These are phyloP conservation scores for Metopolophium dirhodum DNA, from an alignment of 1,140 invertebrate genomes.

Conservation along the genomic window DNA sequence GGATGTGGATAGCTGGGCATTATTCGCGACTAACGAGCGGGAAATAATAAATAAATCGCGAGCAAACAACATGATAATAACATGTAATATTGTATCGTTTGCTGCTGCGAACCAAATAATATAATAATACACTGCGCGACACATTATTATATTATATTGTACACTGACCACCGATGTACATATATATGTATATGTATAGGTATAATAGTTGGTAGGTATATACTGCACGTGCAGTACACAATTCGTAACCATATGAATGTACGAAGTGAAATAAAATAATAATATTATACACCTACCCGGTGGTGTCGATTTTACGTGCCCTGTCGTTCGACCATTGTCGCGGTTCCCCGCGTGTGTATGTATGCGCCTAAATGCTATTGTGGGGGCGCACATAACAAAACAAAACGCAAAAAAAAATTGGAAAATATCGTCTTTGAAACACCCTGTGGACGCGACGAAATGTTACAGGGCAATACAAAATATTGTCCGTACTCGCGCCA, in stretches of 20 bases:
- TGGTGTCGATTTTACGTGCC: not conserved
- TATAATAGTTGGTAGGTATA: not conserved
- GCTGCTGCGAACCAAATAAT: not conserved
- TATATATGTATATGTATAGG: not conserved
- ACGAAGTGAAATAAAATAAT: not conserved
- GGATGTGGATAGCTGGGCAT: conserved; percentile 1
- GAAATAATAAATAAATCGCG: conserved; percentile 50
- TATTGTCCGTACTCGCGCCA: too few relatives aligned
- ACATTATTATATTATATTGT: not conserved
- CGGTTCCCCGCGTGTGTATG: not conserved
- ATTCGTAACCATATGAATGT: not conserved
- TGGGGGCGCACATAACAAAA: not conserved
- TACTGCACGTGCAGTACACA: not conserved
- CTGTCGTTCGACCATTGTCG: not conserved
- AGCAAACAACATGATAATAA: conserved; percentile 13
- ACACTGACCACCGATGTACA: conserved; percentile 19
- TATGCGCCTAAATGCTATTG: not conserved
- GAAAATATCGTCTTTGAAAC: not conserved
- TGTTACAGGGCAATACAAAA: not conserved
- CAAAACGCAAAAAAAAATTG: not conserved
- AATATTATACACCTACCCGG: not conserved
- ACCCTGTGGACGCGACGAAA: not conserved
- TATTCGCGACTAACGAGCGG: conserved; percentile 48
- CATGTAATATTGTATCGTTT: not conserved
- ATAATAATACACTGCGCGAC: conserved; percentile 31